Conservation (phyloP, 2,113 vertebrate species). For the Sterna hirundo region DNA sequence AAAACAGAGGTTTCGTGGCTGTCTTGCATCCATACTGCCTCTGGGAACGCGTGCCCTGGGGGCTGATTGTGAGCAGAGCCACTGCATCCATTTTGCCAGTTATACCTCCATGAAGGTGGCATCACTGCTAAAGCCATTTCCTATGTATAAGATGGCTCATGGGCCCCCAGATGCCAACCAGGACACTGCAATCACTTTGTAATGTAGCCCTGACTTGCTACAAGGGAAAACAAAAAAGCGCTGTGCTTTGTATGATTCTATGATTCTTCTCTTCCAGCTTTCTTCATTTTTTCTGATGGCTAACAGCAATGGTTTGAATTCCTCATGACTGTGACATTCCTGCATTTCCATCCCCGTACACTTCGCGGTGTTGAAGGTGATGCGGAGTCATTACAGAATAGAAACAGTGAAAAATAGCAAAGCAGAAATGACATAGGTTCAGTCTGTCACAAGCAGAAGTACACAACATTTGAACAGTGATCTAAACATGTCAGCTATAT, state of each 20-base stretch:
- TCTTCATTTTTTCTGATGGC: not conserved
- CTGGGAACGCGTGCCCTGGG: not conserved
- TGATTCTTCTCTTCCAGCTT: not conserved
- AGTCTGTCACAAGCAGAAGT: not conserved
- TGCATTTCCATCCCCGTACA: not conserved
- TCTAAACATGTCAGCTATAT: not conserved
- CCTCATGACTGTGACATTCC: not conserved
- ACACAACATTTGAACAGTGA: not conserved
- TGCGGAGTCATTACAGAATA: not conserved
- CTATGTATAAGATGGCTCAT: not conserved
- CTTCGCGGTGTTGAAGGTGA: not conserved
- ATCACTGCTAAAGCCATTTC: not conserved
- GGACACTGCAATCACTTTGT: not conserved
- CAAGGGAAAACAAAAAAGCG: not conserved
- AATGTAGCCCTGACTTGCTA: not conserved
- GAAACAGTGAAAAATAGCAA: not conserved
- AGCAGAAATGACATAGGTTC: not conserved
- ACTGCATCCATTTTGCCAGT: not conserved
- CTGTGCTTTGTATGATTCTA: not conserved
- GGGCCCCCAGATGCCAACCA: not conserved
- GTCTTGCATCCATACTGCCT: not conserved
- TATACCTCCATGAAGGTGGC: not conserved
- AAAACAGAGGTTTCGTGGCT: not conserved
- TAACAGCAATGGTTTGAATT: not conserved
- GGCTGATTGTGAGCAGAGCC: not conserved